Percentiles rank a stretch among this genome's conserved stretches.
Conservation (phyloP, 2,113 vertebrate species). For the Silurus meridionalis region DNA sequence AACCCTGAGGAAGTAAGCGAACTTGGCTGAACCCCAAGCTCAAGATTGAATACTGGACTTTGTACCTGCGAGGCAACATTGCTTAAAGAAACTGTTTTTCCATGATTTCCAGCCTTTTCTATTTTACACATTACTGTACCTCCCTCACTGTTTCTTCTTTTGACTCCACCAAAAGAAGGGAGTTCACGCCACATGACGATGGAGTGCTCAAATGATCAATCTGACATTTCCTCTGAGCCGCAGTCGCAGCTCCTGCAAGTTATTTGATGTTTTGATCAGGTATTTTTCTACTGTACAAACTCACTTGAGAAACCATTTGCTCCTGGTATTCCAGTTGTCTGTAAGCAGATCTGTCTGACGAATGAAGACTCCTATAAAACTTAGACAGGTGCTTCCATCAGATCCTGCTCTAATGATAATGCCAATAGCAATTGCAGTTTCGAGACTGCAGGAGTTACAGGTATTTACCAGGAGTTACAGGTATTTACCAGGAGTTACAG, state of each 20-base stretch:
- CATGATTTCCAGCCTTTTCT: neutral
- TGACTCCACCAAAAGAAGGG: neutral
- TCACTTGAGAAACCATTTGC: neutral
- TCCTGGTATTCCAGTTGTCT: neutral
- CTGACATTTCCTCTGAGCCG: neutral
- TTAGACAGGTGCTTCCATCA: neutral
- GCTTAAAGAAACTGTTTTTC: neutral
- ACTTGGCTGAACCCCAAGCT: neutral
- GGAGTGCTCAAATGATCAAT: neutral
- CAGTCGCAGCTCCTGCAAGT: neutral
- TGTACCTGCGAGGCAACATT: neutral
- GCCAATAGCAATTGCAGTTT: constrained; percentile 36
- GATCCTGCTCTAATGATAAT: constrained; percentile 21
- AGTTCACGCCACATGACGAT: neutral
- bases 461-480: neutral
- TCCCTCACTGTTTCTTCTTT: neutral
- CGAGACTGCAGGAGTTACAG: neutral
- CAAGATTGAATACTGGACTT: neutral
- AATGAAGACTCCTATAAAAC: neutral
- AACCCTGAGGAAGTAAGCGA: neutral
- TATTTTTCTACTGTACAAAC: neutral
- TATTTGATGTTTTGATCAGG: neutral
- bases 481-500: neutral
- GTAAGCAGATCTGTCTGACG: neutral
- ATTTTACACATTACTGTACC: neutral